These are phyloP conservation scores for Sebastes minor DNA, from an alignment of 2,797 vertebrate species.

Conservation along the genomic window DNA sequence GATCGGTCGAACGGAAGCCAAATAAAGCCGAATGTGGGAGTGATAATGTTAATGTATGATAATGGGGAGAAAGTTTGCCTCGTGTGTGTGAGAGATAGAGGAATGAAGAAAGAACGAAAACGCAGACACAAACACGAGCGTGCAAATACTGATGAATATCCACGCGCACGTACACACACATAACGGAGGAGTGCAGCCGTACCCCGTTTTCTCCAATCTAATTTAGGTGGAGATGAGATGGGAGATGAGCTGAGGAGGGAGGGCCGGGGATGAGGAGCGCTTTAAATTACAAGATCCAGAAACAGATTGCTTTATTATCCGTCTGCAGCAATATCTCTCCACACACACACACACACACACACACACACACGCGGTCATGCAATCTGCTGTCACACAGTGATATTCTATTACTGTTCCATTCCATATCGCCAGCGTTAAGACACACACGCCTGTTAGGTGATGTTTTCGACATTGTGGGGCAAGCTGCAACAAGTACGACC, in stretches of 20 bases:
- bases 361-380: constrained; percentile 31
- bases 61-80: constrained; percentile 39
- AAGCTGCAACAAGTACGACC: constrained; percentile 18
- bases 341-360: constrained; percentile 44
- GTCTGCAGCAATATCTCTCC: constrained; percentile 68
- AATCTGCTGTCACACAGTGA: constrained; percentile 58
- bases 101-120: constrained; percentile 14
- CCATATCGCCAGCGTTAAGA: constrained; percentile 49
- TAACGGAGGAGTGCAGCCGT: not conserved
- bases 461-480: constrained; percentile 8
- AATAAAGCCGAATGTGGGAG: constrained; percentile 55
- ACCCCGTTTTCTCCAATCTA: constrained; percentile 69
- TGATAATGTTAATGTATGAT: constrained; percentile 63
- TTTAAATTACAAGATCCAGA: constrained; percentile 80
- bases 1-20: constrained; percentile 40
- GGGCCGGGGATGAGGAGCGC: constrained; percentile 51
- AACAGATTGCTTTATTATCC: constrained; percentile 81
- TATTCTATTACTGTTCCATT: constrained; percentile 66
- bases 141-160: not conserved
- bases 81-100: constrained; percentile 17
- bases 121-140: not conserved
- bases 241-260: constrained; percentile 66
- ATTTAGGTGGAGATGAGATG: constrained; percentile 80
- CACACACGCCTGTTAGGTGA: constrained; percentile 21
- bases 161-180: not conserved